A percentile compares a stretch with the other conserved stretches of the same genome.
Evolutionary conservation across 2,797 vertebrate species (phyloP).

Genomic region (Tarsius wallacei): DNA sequence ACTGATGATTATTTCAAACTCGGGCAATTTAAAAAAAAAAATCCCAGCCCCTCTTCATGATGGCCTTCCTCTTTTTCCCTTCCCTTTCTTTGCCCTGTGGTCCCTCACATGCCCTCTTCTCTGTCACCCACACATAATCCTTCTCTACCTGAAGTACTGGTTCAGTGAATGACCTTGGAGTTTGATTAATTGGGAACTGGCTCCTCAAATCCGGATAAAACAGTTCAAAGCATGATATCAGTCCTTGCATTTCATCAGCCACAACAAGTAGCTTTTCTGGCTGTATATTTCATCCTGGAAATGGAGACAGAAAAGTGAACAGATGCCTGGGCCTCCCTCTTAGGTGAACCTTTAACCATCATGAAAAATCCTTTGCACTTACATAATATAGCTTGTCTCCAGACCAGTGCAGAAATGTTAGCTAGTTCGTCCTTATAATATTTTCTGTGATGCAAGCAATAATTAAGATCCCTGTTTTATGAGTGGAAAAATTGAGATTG

Average conservation of each 20-base stretch:
- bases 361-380: not conserved
- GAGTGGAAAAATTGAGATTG: conserved; percentile 67
- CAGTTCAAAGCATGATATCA: not conserved
- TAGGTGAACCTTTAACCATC: not conserved
- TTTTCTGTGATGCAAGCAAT: conserved; percentile 59
- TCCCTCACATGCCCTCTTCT: not conserved
- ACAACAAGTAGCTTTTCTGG: not conserved
- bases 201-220: conserved; percentile 50
- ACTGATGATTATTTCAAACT: not conserved
- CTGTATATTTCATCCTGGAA: conserved; percentile 5
- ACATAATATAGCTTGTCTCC: not conserved
- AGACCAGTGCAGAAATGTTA: not conserved
- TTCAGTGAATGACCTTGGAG: not conserved
- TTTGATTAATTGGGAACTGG: conserved; percentile 4
- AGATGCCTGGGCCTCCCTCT: not conserved
- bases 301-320: conserved; percentile 37
- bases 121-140: not conserved
- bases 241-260: conserved; percentile 3
- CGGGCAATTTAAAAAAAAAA: not conserved
- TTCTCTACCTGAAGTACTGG: not conserved
- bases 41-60: not conserved
- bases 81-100: not conserved
- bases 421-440: conserved; percentile 48
- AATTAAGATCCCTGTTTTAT: conserved; percentile 59
- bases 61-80: not conserved